Evolutionary conservation across 2,797 vertebrate genomes (phyloP).

Genomic region (Psittacula echo): DNA sequence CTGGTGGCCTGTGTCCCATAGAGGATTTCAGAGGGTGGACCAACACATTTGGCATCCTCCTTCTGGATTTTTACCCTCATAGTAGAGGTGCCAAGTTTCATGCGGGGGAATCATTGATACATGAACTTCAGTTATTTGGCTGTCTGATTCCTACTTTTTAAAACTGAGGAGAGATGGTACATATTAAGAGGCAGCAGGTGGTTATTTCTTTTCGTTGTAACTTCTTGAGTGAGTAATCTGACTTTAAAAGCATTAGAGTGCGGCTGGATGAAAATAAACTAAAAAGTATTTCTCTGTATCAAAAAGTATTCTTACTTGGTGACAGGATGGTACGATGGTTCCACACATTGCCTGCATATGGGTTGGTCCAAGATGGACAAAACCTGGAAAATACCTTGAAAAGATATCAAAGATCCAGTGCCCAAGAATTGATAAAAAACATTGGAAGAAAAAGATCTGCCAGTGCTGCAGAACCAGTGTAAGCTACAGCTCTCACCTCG

Average conservation of each 20-base stretch:
- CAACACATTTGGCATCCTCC: background rate
- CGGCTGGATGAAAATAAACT: background rate
- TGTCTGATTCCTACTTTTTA: background rate
- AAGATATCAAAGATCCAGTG: background rate
- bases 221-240: background rate
- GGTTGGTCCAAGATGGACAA: background rate
- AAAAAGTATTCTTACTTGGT: background rate
- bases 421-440: background rate
- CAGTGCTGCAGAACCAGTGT: background rate
- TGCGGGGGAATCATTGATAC: rapidly evolving
- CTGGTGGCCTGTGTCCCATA: background rate
- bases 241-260: background rate
- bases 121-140: background rate
- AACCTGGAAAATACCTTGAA: background rate
- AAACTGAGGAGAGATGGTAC: background rate
- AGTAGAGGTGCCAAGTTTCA: background rate
- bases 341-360: background rate
- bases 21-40: background rate
- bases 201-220: background rate
- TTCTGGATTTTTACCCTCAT: background rate
- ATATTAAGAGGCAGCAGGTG: background rate
- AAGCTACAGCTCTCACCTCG: background rate
- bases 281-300: background rate
- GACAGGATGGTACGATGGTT: background rate
- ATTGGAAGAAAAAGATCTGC: background rate